Evolutionary conservation across 2,888 invertebrate species (phyloP), one percentile per base, ranked within the genome.

Genomic region (Anarsia innoxiella): DNA sequence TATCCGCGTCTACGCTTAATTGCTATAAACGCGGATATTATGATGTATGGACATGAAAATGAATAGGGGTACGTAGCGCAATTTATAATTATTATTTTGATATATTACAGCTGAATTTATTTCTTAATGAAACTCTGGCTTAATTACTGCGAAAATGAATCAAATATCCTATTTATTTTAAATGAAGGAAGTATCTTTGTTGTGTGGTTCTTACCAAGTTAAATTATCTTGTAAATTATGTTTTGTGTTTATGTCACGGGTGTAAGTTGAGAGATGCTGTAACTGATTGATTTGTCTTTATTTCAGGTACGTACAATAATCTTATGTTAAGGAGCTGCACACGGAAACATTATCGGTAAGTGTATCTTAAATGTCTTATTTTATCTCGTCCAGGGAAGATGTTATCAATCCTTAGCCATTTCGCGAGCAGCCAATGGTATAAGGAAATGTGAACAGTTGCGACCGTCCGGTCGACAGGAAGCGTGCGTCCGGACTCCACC

Each of bases 11-110:
- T 56, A 42, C 48, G 49, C 56, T 56, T 80, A 82, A 80, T 80
- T 78, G 68, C 62, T 67, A 65, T 66, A 68, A 76, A 69, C 62
- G 61, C 53, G 53, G 56, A 59, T 66, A 70, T 69, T 69, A 68
- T 75, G 71, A 80, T 77, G 47, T 66, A 75, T 63, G 67, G 51
- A 64, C 55, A 70, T 72, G 63, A 70, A 70, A 79, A 76, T 67
- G 56, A 72, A 75, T 67, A 66, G 67, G 66, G 66, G 26, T 27
- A 32, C 32, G 50, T 56, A 48, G 41, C 46, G 48, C 49, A 58
- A 58, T 68, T 66, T 59, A 53, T 63, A 60, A 68, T 65, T 56
- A 59, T 62, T 58, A 66, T 64, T 67, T 59, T 64, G 61, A 66
- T 62, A 55, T 45, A 66, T 56, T 56, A 52, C 44, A 28, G 44